Percentiles rank a stretch among this genome's conserved stretches.
phyloP scores from a whole-genome alignment of 2,888 invertebrate species.

The Aquatica leii region DNA sequence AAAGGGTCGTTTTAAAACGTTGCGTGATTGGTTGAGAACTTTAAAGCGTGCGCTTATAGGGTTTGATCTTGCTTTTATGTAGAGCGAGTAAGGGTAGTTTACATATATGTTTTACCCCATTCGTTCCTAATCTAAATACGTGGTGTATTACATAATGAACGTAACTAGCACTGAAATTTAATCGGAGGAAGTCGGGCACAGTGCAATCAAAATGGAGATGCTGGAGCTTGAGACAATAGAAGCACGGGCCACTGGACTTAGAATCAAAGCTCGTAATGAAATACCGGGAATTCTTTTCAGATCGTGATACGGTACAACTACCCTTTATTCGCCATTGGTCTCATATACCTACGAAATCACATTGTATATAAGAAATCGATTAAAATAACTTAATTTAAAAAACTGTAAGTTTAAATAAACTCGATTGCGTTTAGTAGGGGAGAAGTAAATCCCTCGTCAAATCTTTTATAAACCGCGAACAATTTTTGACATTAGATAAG shows the following conservation, averaged over 20 bases:
- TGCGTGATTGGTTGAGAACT: constrained; percentile 51
- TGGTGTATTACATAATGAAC: neutral
- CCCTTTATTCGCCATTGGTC: constrained; percentile 32
- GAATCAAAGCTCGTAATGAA: constrained; percentile 52
- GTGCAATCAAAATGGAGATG: constrained; percentile 43
- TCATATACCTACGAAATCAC: constrained; percentile 24
- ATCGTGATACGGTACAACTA: constrained; percentile 36
- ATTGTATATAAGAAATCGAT: no score
- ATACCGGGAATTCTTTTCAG: constrained; percentile 44
- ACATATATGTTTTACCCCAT: constrained; percentile 46
- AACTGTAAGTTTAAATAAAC: constrained; percentile 24
- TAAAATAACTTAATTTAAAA: no score
- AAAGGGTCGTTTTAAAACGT: constrained; percentile 47
- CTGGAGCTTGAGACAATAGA: constrained; percentile 47
- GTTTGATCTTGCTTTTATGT: constrained; percentile 32
- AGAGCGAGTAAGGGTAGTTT: constrained; percentile 43
- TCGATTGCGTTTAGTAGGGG: constrained; percentile 25
- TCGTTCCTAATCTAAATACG: constrained; percentile 49
- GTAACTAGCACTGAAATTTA: constrained; percentile 32
- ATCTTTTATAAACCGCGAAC: constrained; percentile 60
- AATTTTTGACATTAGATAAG: constrained; percentile 57
- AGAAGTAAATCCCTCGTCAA: constrained; percentile 54
- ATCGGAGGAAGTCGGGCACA: constrained; percentile 37
- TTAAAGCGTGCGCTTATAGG: constrained; percentile 38
- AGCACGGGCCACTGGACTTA: constrained; percentile 48